Percentiles rank a stretch among this genome's conserved stretches.
phyloP scores from a whole-genome alignment of 2,888 invertebrate genomes.

The Acholoe squamosa region DNA sequence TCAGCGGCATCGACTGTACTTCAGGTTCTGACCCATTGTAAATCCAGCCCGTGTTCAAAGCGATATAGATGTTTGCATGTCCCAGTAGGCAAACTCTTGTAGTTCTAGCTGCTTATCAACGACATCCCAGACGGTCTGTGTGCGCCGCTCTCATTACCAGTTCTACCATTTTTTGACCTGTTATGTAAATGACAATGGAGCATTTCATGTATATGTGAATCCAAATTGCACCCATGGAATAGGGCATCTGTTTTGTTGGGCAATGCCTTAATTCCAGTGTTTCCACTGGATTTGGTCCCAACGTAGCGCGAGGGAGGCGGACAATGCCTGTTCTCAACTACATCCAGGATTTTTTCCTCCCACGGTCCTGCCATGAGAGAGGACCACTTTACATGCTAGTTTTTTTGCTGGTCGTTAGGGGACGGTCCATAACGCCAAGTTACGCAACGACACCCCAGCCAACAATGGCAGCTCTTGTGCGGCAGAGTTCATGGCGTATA shows the following conservation, averaged over 20 bases:
- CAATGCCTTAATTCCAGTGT: constrained; percentile 51
- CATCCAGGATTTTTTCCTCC: constrained; percentile 15
- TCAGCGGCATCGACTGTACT: not conserved
- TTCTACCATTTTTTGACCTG: not conserved
- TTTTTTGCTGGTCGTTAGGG: constrained; percentile 6
- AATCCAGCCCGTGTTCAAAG: not conserved
- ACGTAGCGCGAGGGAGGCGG: not conserved
- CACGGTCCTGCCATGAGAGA: constrained; percentile 24
- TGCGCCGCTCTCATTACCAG: constrained; percentile 49
- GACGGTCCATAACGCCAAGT: not conserved
- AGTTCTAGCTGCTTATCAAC: constrained; percentile 13
- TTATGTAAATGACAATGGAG: constrained; percentile 57
- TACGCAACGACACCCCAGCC: not conserved
- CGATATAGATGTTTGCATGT: constrained; percentile 44
- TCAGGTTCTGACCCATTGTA: not conserved
- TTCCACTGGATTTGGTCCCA: constrained; percentile 40
- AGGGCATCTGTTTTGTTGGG: constrained; percentile 41
- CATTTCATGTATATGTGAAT: constrained; percentile 55
- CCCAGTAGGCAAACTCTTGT: not conserved
- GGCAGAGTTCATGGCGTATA: too few relatives aligned
- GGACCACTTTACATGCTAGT: constrained; percentile 38
- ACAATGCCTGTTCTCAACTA: constrained; percentile 53
- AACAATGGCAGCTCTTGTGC: not conserved
- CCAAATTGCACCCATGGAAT: constrained; percentile 35
- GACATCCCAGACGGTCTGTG: constrained; percentile 8